Evolutionary conservation across 35 echinoderm and acorn worm genomes (phyloP), one percentile per base, ranked within the genome.

Genomic region (Apostichopus japonicus): DNA sequence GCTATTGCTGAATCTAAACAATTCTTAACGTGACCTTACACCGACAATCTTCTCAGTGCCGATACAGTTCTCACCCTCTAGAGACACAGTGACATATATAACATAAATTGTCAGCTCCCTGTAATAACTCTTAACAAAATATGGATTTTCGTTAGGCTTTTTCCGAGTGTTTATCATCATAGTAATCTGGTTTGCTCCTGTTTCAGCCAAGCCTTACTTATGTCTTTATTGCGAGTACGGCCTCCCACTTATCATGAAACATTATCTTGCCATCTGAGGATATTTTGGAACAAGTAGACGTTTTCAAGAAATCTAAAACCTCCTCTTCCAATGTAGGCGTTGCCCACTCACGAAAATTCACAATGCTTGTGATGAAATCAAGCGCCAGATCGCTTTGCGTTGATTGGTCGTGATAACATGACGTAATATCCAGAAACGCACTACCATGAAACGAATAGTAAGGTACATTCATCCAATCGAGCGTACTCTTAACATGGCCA

Each of bases 301-400:
- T 80, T 25, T 72, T 79, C 72, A 95, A 25, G 51, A 51, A 95
- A 23, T 75, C 27, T 10, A 95, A 44, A 24, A 90, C 70, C 14
- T 88, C 91, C 23, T 90, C 57, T 5, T 59, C 33, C 82, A 93
- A 21, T 22, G 71, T 55, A 17, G 84, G 56, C 17, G 94, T 56
- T 24, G 94, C 94, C 24, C 65, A 88, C 14, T 91, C 6, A 51
- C 86, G 77, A 63, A 95, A 95, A 53, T 93, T 83, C 15, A 80
- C 86, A 6, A 78, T 90, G 56, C 80, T 71, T 24, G 86, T 93
- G 33, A 95, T 65, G 83, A 95, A 95, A 63, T 95, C 94, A 6
- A 93, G 83, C 24, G 92, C 25, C 14, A 87, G 23, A 72, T 75
- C 65, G n/a, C 94, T 86, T 9, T 95, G 80, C 10, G 33, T 23